These are phyloP conservation scores for Ceyx erithaca DNA, from an alignment of 2,797 vertebrate genomes.

Conservation along the genomic window DNA sequence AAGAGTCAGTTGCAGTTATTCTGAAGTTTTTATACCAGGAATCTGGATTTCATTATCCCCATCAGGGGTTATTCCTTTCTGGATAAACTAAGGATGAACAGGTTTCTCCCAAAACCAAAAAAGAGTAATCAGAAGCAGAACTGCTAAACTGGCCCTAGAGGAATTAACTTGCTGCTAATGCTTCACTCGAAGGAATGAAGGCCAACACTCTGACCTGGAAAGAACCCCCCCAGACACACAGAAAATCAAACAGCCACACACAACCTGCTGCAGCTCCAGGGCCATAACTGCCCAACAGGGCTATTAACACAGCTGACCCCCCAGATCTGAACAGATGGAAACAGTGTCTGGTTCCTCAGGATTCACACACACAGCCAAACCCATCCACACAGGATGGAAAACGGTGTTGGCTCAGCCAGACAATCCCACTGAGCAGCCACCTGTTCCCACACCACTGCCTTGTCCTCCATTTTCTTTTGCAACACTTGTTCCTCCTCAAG, in stretches of 20 bases:
- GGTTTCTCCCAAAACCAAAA: background rate
- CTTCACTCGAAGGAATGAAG: background rate
- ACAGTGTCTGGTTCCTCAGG: background rate
- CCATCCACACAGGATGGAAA: background rate
- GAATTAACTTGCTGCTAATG: background rate
- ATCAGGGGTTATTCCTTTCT: constrained; percentile 18
- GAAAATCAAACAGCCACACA: background rate
- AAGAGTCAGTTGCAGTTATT: background rate
- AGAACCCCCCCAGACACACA: background rate
- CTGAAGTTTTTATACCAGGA: background rate
- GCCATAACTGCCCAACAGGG: background rate
- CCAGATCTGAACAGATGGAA: background rate
- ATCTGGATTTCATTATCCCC: constrained; percentile 20
- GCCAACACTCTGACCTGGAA: background rate
- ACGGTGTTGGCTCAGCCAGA: background rate
- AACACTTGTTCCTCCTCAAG: background rate
- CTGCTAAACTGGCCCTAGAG: background rate
- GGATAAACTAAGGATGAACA: constrained; percentile 34
- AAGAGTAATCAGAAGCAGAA: background rate
- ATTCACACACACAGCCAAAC: background rate
- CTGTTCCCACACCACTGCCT: background rate
- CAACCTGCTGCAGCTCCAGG: background rate
- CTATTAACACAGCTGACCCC: background rate
- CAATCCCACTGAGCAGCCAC: background rate
- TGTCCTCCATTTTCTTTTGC: background rate